Evolutionary conservation across 1,140 invertebrate species (phyloP).

Genomic region (Scaptodrosophila lebanonensis): DNA sequence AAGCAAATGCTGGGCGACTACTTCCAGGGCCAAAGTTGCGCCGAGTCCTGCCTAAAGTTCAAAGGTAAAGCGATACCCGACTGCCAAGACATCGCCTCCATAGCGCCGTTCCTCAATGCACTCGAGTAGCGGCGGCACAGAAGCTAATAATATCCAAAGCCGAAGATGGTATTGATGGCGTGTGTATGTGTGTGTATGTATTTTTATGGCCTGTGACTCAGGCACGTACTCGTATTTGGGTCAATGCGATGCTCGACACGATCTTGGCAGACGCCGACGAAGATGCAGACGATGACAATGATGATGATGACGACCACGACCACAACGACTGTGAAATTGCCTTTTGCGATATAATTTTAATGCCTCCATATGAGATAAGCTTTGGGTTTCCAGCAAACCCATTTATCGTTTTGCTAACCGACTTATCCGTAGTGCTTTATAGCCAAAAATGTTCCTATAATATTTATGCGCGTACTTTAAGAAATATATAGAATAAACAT

Average conservation of each 20-base stretch:
- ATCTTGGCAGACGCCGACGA: constrained; percentile 17
- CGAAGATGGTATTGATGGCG: constrained; percentile 12
- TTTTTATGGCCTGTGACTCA: constrained; percentile 58
- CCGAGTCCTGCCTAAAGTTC: constrained; percentile 87
- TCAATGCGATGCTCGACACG: constrained; percentile 54
- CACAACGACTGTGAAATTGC: constrained; percentile 34
- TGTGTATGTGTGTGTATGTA: constrained; percentile 3
- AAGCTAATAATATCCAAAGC: constrained; percentile 16
- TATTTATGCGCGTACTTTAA: not conserved
- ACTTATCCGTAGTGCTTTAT: too few relatives aligned
- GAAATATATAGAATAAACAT: constrained; percentile 4
- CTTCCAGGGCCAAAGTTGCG: constrained; percentile 89
- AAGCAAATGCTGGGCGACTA: constrained; percentile 90
- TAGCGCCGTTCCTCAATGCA: constrained; percentile 87
- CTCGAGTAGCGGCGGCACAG: constrained; percentile 42
- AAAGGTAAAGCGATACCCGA: constrained; percentile 90
- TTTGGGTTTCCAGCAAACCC: not conserved
- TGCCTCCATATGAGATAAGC: constrained; percentile 34
- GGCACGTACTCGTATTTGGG: constrained; percentile 47
- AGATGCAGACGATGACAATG: too few relatives aligned
- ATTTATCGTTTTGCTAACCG: not conserved
- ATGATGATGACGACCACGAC: constrained; percentile 14
- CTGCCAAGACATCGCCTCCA: constrained; percentile 87
- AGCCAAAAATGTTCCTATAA: constrained; percentile 24
- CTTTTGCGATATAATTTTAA: constrained; percentile 32